Conservation (phyloP, 1,140 invertebrate genomes). For the Drosophila baimaii region DNA sequence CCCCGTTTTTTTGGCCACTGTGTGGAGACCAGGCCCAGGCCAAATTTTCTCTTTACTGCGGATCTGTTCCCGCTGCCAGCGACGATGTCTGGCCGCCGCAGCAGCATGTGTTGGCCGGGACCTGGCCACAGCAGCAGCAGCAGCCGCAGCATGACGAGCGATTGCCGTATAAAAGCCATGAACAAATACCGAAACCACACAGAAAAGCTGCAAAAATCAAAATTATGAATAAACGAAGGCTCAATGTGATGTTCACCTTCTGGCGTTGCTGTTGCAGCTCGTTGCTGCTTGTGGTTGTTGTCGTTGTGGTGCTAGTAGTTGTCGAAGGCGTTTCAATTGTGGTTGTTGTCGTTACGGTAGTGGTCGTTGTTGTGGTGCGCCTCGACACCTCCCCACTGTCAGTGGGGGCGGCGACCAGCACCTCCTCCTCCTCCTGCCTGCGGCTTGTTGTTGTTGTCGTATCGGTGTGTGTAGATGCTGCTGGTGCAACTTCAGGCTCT, state of each 20-base stretch:
- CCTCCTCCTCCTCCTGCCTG: constrained; percentile 16
- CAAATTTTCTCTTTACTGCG: constrained; percentile 45
- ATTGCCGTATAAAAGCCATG: constrained; percentile 81
- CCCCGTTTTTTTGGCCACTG: constrained; percentile 24
- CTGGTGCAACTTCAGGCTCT: constrained; percentile 11
- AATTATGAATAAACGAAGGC: constrained; percentile 82
- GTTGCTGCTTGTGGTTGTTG: constrained; percentile 62
- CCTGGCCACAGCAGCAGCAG: constrained; percentile 60
- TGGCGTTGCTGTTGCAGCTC: constrained; percentile 72
- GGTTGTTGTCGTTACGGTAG: constrained; percentile 64
- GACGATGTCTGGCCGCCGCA: constrained; percentile 32
- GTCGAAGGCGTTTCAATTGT: constrained; percentile 54
- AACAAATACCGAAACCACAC: constrained; percentile 84
- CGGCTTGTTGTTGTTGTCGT: constrained; percentile 44
- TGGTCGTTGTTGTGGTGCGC: constrained; percentile 57
- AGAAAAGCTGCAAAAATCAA: constrained; percentile 83
- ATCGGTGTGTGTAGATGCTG: constrained; percentile 36
- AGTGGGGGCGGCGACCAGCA: not conserved
- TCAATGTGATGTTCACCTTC: constrained; percentile 84
- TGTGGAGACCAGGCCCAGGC: constrained; percentile 26
- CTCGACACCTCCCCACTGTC: constrained; percentile 34
- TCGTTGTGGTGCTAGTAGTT: constrained; percentile 60
- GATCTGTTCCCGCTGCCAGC: constrained; percentile 21
- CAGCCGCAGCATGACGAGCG: constrained; percentile 56
- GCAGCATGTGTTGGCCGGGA: constrained; percentile 33